phyloP scores from a whole-genome alignment of 64 coral and sea anemone genomes.

The Montipora sp. region DNA sequence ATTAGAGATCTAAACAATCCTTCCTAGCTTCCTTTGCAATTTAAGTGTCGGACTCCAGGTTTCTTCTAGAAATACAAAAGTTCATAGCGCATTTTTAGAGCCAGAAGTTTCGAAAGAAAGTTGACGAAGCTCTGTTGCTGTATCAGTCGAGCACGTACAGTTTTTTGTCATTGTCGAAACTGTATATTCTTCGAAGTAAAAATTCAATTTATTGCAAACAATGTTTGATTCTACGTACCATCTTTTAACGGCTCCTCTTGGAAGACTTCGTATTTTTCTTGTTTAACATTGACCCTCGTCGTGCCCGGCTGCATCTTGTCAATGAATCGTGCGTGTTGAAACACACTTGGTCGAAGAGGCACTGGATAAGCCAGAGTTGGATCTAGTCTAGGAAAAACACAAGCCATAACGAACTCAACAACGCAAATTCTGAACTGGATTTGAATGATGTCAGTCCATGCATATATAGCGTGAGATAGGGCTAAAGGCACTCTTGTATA shows the following conservation, averaged over 20 bases:
- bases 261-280: slow-evolving; percentile 75
- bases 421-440: background rate
- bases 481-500: slow-evolving; percentile 11
- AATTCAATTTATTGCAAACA: background rate
- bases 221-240: slow-evolving; percentile 53
- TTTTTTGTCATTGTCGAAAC: too few species aligned
- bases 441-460: background rate
- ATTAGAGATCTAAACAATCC: too few species aligned
- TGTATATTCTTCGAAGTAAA: background rate
- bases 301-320: slow-evolving; percentile 90
- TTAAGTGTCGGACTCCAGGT: too few species aligned
- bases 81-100: too few species aligned
- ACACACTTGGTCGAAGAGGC: slow-evolving; percentile 79
- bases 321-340: slow-evolving; percentile 89
- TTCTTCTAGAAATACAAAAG: too few species aligned
- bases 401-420: slow-evolving; percentile 4
- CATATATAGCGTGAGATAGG: slow-evolving; percentile 20
- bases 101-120: too few species aligned
- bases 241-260: slow-evolving; percentile 67
- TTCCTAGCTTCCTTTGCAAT: too few species aligned
- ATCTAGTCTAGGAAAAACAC: slow-evolving; percentile 72
- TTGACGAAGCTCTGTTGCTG: too few species aligned
- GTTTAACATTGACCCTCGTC: slow-evolving; percentile 59
- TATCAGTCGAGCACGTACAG: too few species aligned
- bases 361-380: slow-evolving; percentile 86